Percentiles rank a stretch among this genome's conserved stretches.
These are phyloP conservation scores for Diplosoma virens DNA, from an alignment of 23 tunicate species.

Conservation along the genomic window DNA sequence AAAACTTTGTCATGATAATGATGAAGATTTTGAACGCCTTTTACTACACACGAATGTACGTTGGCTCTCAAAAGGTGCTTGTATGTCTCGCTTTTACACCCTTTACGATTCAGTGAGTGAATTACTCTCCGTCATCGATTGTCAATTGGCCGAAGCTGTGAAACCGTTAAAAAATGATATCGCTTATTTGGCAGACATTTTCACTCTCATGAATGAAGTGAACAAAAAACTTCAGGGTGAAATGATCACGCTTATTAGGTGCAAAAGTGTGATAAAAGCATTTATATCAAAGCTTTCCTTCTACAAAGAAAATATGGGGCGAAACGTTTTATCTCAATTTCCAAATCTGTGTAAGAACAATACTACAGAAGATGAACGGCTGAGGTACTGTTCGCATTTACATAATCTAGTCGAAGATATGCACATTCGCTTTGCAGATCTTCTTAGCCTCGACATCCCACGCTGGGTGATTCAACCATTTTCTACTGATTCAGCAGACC, in stretches of 20 bases:
- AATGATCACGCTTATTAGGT: constrained; percentile 40
- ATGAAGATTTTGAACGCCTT: constrained; percentile 48
- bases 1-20: constrained; percentile 30
- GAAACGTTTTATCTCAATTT: constrained; percentile 31
- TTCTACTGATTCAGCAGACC: too few relatives aligned
- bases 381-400: too few relatives aligned
- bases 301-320: constrained; percentile 23
- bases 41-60: constrained; percentile 42
- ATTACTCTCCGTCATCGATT: constrained; percentile 21
- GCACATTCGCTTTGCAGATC: too few relatives aligned
- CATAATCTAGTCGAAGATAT: too few relatives aligned
- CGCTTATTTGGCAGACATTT: too few relatives aligned
- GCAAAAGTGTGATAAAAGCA: constrained; percentile 21
- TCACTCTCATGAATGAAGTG: constrained; percentile 36
- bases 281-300: constrained; percentile 15
- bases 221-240: constrained; percentile 54
- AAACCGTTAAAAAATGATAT: constrained; percentile 22
- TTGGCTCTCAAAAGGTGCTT: constrained; percentile 43
- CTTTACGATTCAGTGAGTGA: constrained; percentile 41
- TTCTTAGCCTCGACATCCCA: too few relatives aligned
- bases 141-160: constrained; percentile 29
- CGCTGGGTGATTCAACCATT: too few relatives aligned
- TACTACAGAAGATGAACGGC: too few relatives aligned
- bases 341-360: too few relatives aligned
- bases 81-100: constrained; percentile 32